Percentiles rank a stretch among this genome's conserved stretches.
Evolutionary conservation across 2,797 vertebrate genomes (phyloP).

Genomic region (Sebastes matsubarae): DNA sequence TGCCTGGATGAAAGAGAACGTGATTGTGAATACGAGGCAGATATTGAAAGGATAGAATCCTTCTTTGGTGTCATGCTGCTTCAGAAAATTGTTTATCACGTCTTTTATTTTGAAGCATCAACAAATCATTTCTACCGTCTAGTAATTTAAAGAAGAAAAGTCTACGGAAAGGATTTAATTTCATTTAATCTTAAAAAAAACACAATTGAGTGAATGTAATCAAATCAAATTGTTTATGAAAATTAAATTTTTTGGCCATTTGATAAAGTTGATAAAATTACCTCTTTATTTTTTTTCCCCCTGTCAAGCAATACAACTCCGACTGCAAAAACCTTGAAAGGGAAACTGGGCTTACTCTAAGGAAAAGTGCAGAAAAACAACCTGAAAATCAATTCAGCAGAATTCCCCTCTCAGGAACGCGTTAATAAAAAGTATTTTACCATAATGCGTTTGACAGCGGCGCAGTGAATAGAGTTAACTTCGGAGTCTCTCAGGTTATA

Average conservation of each 20-base stretch:
- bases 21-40: conserved; percentile 5
- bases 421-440: conserved; percentile 34
- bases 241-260: not conserved
- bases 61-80: conserved; percentile 8
- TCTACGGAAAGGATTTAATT: not conserved
- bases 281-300: not conserved
- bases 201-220: not conserved
- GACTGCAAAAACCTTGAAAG: conserved; percentile 6
- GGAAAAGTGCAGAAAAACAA: conserved; percentile 24
- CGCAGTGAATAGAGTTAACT: conserved; percentile 31
- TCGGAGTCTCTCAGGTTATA: conserved; percentile 22
- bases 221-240: not conserved
- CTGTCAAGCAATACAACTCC: not conserved
- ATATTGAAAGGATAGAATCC: conserved; percentile 24
- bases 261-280: not conserved
- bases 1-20: conserved; percentile 3
- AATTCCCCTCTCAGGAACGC: conserved; percentile 12
- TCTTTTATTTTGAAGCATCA: conserved; percentile 8
- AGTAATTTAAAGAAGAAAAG: not conserved
- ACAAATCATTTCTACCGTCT: not conserved
- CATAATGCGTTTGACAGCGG: conserved; percentile 40
- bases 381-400: conserved; percentile 13
- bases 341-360: conserved; percentile 2
- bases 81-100: conserved; percentile 2
- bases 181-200: not conserved